These are phyloP conservation scores for Brachionus rotundiformis DNA, from an alignment of 1,140 invertebrate species.

Conservation along the genomic window DNA sequence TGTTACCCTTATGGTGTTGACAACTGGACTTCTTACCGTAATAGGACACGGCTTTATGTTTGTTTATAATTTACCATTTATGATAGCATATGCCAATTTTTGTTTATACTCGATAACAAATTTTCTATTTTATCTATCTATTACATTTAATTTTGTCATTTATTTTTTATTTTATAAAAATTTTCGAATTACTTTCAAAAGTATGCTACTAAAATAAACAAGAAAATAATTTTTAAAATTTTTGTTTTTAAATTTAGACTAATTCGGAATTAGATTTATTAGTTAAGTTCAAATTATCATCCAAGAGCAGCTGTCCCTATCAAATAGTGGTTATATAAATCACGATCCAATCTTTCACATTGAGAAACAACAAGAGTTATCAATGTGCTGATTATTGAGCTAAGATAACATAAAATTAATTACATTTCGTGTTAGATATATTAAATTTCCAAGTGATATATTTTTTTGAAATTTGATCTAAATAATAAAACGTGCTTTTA, in stretches of 20 bases:
- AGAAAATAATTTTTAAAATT: background rate
- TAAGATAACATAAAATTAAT: conserved; percentile 37
- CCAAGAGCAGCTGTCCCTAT: too few species aligned
- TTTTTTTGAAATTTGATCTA: conserved; percentile 29
- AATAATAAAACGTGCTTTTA: background rate
- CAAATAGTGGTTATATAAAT: background rate
- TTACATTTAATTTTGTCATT: conserved; percentile 43
- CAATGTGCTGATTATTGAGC: background rate
- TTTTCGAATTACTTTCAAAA: conserved; percentile 30
- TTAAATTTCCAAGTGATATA: conserved; percentile 9
- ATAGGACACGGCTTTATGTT: conserved; percentile 44
- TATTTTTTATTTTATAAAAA: conserved; percentile 47
- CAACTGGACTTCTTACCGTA: background rate
- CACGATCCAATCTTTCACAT: background rate
- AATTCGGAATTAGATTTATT: too few species aligned
- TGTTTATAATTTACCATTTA: conserved; percentile 40
- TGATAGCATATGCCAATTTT: conserved; percentile 31
- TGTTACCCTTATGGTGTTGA: conserved; percentile 26
- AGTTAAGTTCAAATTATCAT: too few species aligned
- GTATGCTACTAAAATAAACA: background rate
- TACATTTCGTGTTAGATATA: conserved; percentile 22
- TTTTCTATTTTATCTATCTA: conserved; percentile 24
- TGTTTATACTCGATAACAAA: conserved; percentile 33
- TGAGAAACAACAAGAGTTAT: conserved; percentile 9
- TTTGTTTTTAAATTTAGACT: too few species aligned